Percentiles rank a stretch among this genome's conserved stretches.
phyloP scores from a whole-genome alignment of 2,797 vertebrate genomes.

The Triplophysa bombifrons region DNA sequence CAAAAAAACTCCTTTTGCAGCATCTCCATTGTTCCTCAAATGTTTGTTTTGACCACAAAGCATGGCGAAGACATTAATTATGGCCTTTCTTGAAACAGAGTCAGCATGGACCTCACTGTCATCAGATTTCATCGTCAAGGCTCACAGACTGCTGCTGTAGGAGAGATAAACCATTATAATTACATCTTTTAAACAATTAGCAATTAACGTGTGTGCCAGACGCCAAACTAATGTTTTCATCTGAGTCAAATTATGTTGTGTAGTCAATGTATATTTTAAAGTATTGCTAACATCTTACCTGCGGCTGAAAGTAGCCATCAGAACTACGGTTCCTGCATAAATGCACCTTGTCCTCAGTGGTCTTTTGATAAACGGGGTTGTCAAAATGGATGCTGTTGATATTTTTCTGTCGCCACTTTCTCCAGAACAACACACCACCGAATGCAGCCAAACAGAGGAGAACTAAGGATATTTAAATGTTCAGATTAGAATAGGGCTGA shows the following conservation, averaged over 20 bases:
- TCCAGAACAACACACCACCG: slow-evolving; percentile 80
- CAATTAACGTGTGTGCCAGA: background rate
- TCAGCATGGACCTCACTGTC: slow-evolving; percentile 53
- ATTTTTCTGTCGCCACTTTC: slow-evolving; percentile 83
- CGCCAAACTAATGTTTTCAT: no score
- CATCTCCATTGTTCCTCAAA: slow-evolving; percentile 46
- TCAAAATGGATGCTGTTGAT: slow-evolving; percentile 91
- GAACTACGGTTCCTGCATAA: slow-evolving; percentile 81
- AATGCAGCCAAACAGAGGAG: slow-evolving; percentile 72
- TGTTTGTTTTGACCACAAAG: slow-evolving; percentile 52
- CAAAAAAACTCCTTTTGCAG: background rate
- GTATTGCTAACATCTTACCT: slow-evolving; percentile 25
- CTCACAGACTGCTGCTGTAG: slow-evolving; percentile 85
- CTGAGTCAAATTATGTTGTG: no score
- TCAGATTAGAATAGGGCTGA: background rate
- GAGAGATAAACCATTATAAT: slow-evolving; percentile 4
- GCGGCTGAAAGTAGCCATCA: slow-evolving; percentile 86
- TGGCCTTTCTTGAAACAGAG: slow-evolving; percentile 44
- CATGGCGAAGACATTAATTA: slow-evolving; percentile 53
- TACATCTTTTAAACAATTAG: background rate
- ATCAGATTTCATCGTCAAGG: slow-evolving; percentile 69
- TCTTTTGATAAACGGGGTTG: slow-evolving; percentile 93
- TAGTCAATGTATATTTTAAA: background rate
- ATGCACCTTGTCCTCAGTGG: slow-evolving; percentile 87
- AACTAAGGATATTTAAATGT: slow-evolving; percentile 61